Conservation (phyloP, 2,888 invertebrate genomes). For the Torymus texanus region DNA sequence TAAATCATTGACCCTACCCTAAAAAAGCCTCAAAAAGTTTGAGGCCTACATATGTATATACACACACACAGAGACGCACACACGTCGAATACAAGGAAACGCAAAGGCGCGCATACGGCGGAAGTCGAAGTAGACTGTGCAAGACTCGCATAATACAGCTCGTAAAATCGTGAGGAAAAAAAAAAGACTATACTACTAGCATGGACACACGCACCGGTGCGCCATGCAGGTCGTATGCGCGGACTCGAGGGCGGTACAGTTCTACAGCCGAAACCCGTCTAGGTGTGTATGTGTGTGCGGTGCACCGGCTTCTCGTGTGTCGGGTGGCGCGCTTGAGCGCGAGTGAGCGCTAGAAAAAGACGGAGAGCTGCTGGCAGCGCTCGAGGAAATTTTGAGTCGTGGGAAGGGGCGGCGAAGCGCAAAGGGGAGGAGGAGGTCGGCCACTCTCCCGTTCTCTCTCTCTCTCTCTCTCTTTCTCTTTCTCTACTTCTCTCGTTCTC, state of each 20-base stretch:
- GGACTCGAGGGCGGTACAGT: slow-evolving; percentile 34
- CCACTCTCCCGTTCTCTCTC: slow-evolving; percentile 22
- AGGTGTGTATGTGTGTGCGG: neutral
- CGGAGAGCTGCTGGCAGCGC: slow-evolving; percentile 39
- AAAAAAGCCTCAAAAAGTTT: neutral
- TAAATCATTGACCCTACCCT: slow-evolving; percentile 23
- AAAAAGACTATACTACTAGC: too few relatives aligned
- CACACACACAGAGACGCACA: neutral
- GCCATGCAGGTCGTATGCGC: neutral
- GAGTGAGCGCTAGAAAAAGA: slow-evolving; percentile 14
- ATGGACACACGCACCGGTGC: neutral
- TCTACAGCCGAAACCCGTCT: neutral
- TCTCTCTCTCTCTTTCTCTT: slow-evolving; percentile 27
- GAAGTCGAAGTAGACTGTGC: slow-evolving; percentile 16
- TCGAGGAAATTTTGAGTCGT: slow-evolving; percentile 60
- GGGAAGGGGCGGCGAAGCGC: slow-evolving; percentile 47
- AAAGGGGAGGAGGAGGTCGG: slow-evolving; percentile 35
- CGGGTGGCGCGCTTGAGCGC: neutral
- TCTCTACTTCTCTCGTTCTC: neutral
- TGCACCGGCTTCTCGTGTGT: neutral
- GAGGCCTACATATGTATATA: too few relatives aligned
- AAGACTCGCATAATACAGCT: slow-evolving; percentile 35
- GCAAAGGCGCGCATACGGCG: slow-evolving; percentile 4
- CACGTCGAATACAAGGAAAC: slow-evolving; percentile 22
- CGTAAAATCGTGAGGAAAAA: slow-evolving; percentile 8